These are phyloP conservation scores for Sphaeramia orbicularis DNA, from an alignment of 2,797 vertebrate species.

Conservation along the genomic window DNA sequence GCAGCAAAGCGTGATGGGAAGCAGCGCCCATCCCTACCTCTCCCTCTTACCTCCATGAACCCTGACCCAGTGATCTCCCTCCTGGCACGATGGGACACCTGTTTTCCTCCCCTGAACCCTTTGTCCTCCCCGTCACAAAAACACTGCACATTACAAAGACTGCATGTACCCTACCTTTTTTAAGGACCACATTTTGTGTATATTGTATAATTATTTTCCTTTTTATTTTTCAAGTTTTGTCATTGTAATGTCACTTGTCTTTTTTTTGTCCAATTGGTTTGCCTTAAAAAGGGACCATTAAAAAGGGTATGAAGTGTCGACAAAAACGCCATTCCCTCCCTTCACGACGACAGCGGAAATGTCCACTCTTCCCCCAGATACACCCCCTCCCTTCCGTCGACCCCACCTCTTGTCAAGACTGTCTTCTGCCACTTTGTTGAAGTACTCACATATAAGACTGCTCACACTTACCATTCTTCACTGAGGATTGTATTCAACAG, in stretches of 20 bases:
- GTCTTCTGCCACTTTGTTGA: conserved; percentile 45
- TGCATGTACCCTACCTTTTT: conserved; percentile 82
- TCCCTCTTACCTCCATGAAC: conserved; percentile 43
- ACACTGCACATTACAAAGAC: conserved; percentile 81
- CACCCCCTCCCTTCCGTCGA: conserved; percentile 31
- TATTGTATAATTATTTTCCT: conserved; percentile 84
- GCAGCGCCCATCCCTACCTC: conserved; percentile 41
- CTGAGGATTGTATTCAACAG: conserved; percentile 54
- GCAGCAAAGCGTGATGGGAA: conserved; percentile 89
- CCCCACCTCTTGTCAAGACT: conserved; percentile 25
- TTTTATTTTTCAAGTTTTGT: conserved; percentile 70
- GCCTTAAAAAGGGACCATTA: conserved; percentile 89
- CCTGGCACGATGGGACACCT: conserved; percentile 25
- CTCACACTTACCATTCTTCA: conserved; percentile 37
- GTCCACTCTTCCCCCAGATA: conserved; percentile 55
- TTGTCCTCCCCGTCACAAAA: conserved; percentile 49
- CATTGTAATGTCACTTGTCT: conserved; percentile 70
- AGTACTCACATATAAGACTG: conserved; percentile 28
- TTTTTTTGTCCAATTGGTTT: conserved; percentile 81
- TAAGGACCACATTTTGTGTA: conserved; percentile 83
- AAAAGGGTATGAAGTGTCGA: conserved; percentile 84
- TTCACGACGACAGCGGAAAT: conserved; percentile 65
- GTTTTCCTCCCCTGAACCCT: conserved; percentile 22
- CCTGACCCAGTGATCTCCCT: conserved; percentile 31
- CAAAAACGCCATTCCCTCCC: conserved; percentile 69